phyloP scores from a whole-genome alignment of 2,888 invertebrate species.

The Folsomia manolachei region DNA sequence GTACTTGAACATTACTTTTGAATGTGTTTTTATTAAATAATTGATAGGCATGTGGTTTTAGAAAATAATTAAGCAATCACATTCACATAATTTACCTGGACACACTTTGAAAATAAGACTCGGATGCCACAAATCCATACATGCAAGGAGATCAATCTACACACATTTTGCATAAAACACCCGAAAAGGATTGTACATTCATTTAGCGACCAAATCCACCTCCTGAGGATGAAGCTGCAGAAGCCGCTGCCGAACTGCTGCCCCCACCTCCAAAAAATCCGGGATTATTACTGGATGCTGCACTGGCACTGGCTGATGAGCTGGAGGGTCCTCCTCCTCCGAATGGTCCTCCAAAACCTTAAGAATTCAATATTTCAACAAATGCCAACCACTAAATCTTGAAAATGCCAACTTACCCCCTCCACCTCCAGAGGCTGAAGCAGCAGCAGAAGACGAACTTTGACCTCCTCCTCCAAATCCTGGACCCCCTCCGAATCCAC shows the following conservation, averaged over 20 bases:
- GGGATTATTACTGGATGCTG: conserved; percentile 26
- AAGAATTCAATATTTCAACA: background rate
- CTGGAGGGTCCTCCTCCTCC: conserved; percentile 13
- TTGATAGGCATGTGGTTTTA: too few relatives aligned
- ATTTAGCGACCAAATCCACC: conserved; percentile 6
- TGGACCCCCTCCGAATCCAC: conserved; percentile 18
- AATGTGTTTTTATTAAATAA: too few relatives aligned
- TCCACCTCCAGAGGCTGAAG: background rate
- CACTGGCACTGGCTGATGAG: conserved; percentile 24
- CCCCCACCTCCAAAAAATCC: conserved; percentile 27
- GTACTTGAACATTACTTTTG: too few relatives aligned
- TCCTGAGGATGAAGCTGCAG: conserved; percentile 30
- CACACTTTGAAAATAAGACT: too few relatives aligned
- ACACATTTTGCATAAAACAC: too few relatives aligned
- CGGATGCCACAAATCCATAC: too few relatives aligned
- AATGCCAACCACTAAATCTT: background rate
- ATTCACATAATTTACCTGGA: too few relatives aligned
- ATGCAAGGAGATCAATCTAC: too few relatives aligned
- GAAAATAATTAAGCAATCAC: too few relatives aligned
- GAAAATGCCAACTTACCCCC: conserved; percentile 14
- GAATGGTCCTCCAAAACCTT: background rate
- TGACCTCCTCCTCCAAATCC: conserved; percentile 24
- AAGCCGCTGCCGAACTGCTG: conserved; percentile 19
- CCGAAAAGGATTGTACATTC: too few relatives aligned
- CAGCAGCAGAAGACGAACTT: conserved; percentile 27